Evolutionary conservation across 1,140 invertebrate species (phyloP).

Genomic region (Rhagoletis pomonella): DNA sequence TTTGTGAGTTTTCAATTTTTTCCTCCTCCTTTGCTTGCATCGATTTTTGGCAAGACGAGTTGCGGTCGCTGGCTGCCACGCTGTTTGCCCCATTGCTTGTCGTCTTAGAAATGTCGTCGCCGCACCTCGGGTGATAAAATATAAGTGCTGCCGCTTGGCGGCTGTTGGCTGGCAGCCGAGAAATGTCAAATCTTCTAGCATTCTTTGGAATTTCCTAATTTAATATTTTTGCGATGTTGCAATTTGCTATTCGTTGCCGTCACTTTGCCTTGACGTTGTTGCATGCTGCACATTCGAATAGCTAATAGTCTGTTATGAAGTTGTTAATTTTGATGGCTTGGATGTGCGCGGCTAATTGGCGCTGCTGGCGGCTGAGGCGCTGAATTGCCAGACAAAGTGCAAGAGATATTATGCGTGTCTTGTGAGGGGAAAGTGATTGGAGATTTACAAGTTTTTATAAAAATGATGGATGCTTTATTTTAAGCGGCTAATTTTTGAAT

Average conservation of each 20-base stretch:
- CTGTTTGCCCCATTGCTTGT: not conserved
- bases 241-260: not conserved
- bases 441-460: no score
- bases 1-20: not conserved
- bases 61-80: not conserved
- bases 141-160: slow-evolving; percentile 27
- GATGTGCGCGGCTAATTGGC: slow-evolving; percentile 1
- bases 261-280: not conserved
- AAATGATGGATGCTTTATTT: no score
- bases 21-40: slow-evolving; percentile 4
- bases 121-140: slow-evolving; percentile 51
- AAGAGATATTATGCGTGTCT: no score
- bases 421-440: no score
- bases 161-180: not conserved
- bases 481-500: no score
- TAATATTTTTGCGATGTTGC: slow-evolving; percentile 27
- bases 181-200: not conserved
- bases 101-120: not conserved
- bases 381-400: no score
- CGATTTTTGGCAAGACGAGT: slow-evolving; percentile 36
- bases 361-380: not conserved
- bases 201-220: slow-evolving; percentile 34
- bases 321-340: not conserved
- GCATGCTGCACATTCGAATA: slow-evolving; percentile 21
- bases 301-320: slow-evolving; percentile 32